These are phyloP conservation scores for Odocoileus virginianus DNA, from an alignment of 2,113 vertebrate species.

Conservation along the genomic window DNA sequence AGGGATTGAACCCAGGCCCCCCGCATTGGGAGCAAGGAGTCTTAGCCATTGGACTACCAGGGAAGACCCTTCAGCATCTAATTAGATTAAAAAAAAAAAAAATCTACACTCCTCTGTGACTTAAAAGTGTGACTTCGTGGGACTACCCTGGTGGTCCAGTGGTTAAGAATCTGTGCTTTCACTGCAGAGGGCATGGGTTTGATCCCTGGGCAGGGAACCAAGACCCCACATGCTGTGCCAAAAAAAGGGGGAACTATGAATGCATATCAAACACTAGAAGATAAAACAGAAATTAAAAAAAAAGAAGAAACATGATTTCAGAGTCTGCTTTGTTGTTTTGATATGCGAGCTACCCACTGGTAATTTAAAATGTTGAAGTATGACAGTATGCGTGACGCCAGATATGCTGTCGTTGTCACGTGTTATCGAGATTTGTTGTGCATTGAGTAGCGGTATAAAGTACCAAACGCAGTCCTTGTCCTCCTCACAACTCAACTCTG, in stretches of 20 bases:
- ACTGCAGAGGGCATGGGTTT: neutral
- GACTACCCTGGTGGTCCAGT: neutral
- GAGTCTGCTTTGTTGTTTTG: neutral
- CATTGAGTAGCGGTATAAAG: neutral
- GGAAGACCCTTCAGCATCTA: neutral
- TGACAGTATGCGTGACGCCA: neutral
- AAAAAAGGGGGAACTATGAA: neutral
- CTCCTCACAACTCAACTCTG: neutral
- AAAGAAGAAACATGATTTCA: neutral
- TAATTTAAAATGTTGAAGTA: neutral
- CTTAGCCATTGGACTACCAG: neutral
- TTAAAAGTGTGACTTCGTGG: neutral
- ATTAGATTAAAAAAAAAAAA: neutral
- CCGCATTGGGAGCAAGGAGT: neutral
- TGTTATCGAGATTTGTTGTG: neutral
- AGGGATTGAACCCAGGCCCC: neutral
- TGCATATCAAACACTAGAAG: neutral
- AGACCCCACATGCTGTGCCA: neutral
- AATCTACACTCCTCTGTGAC: neutral
- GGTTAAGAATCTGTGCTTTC: neutral
- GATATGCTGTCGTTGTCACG: neutral
- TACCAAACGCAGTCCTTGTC: neutral
- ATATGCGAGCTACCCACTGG: neutral
- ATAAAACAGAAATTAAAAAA: neutral
- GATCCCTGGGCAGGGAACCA: neutral